Conservation (phyloP, 35 echinoderm and acorn worm genomes). For the Anneissia japonica region DNA sequence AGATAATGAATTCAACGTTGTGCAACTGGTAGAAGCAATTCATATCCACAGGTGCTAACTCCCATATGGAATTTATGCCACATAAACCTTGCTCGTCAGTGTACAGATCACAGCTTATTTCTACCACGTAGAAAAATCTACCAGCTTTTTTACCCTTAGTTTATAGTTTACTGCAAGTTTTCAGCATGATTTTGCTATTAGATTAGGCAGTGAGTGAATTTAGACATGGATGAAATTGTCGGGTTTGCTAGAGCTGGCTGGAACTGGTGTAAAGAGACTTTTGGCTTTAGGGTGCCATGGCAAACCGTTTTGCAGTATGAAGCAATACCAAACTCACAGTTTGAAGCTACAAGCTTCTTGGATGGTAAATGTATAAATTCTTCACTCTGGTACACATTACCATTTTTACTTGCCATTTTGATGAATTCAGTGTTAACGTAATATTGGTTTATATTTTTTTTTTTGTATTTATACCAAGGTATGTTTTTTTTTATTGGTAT, state of each 20-base stretch:
- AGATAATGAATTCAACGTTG: background rate
- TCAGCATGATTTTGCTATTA: too few species aligned
- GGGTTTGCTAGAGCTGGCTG: background rate
- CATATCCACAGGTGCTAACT: background rate
- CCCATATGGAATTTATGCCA: background rate
- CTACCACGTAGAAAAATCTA: too few species aligned
- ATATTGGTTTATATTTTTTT: too few species aligned
- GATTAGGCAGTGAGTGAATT: too few species aligned
- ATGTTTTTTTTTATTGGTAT: too few species aligned
- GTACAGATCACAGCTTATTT: background rate
- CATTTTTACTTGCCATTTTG: too few species aligned
- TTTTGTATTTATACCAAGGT: too few species aligned
- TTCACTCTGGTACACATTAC: too few species aligned
- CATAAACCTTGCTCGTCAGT: background rate
- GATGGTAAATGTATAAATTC: constrained; percentile 1
- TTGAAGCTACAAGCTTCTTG: background rate
- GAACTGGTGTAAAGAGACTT: background rate
- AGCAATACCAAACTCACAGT: background rate
- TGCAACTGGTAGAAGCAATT: background rate
- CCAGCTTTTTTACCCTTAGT: too few species aligned
- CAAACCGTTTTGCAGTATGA: background rate
- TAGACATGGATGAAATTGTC: background rate
- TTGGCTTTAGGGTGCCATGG: background rate
- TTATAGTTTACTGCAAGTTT: too few species aligned
- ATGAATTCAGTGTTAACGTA: too few species aligned